A percentile compares a stretch with the other conserved stretches of the same genome.
Evolutionary conservation across 1,140 invertebrate genomes (phyloP).

Genomic region (Drosophila eugracilis): DNA sequence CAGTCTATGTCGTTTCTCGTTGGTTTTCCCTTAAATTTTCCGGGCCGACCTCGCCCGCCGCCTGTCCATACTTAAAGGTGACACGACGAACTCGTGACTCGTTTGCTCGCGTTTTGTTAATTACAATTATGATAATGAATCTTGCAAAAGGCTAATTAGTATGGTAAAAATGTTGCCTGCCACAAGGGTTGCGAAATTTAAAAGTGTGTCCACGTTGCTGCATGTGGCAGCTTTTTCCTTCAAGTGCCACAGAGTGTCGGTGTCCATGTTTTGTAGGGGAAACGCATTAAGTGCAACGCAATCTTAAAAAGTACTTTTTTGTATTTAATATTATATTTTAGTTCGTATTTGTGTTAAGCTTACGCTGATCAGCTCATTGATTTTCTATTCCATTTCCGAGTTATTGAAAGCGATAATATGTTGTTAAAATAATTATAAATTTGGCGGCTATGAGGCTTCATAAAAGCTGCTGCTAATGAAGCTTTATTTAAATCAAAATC

Average conservation of each 20-base stretch:
- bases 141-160: slow-evolving; percentile 80
- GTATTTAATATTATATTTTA: no score
- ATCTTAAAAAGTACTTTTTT: not conserved
- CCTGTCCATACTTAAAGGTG: slow-evolving; percentile 26
- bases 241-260: slow-evolving; percentile 26
- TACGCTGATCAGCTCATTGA: not conserved
- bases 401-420: not conserved
- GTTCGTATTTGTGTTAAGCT: no score
- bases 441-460: not conserved
- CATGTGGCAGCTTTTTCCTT: slow-evolving; percentile 25
- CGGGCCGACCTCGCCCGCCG: slow-evolving; percentile 7
- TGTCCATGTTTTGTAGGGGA: slow-evolving; percentile 23
- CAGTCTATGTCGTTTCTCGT: slow-evolving; percentile 1
- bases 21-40: slow-evolving; percentile 19
- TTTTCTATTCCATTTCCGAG: not conserved
- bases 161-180: slow-evolving; percentile 74
- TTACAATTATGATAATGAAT: slow-evolving; percentile 82
- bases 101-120: slow-evolving; percentile 63
- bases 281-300: not conserved
- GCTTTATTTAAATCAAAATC: slow-evolving; percentile 34
- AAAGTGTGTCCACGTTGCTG: slow-evolving; percentile 37
- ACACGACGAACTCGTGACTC: slow-evolving; percentile 31
- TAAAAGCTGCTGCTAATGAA: slow-evolving; percentile 32
- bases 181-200: slow-evolving; percentile 64
- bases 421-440: not conserved